Evolutionary conservation across 2,113 vertebrate genomes (phyloP), one percentile per base, ranked within the genome.

Genomic region (Lota lota): DNA sequence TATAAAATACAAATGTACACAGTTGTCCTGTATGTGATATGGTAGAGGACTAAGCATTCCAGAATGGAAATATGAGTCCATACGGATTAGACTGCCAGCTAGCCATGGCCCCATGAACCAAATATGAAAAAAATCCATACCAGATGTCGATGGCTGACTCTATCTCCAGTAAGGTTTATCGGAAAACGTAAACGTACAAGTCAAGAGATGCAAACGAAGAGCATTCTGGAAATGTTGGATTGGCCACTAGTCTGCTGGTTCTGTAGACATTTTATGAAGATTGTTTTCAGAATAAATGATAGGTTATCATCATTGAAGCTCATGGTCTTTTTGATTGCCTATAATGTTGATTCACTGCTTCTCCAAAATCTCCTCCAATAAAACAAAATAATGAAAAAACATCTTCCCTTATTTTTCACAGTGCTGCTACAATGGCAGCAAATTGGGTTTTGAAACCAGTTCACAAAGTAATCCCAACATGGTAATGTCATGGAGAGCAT

Each of bases 351-450:
- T 28, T 19, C 21, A 40, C 33, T 40, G 36, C 33, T 36, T 40
- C 17, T 36, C 18, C 28, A 19, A 1, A 18, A 19, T 63, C 33
- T 20, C 18, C 24, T 67, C n/a, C 66, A 28, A 62, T 22, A 28
- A 66, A 74, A 57, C 33, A 53, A 58, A 75, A 73, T 67, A n/a
- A 61, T 14, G 12, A 47, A 10, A 22, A 68, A 72, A 33, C 24
- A 8, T 11, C 53, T 3, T 53, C 68, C 40, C 59, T 81, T 70
- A 56, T 70, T 63, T 63, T 64, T 50, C 50, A 16, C 61, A 50
- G 24, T 65, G 67, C 51, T 73, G 72, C 33, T 68, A 79, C 22
- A 72, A 75, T 69, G 64, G 63, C 58, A 67, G 67, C n/a, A 77
- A 77, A 82, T 56, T 60, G 33, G 21, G 70, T 40, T 58, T 64